Evolutionary conservation across 2,113 vertebrate species (phyloP).

Genomic region (Heptranchias perlo): DNA sequence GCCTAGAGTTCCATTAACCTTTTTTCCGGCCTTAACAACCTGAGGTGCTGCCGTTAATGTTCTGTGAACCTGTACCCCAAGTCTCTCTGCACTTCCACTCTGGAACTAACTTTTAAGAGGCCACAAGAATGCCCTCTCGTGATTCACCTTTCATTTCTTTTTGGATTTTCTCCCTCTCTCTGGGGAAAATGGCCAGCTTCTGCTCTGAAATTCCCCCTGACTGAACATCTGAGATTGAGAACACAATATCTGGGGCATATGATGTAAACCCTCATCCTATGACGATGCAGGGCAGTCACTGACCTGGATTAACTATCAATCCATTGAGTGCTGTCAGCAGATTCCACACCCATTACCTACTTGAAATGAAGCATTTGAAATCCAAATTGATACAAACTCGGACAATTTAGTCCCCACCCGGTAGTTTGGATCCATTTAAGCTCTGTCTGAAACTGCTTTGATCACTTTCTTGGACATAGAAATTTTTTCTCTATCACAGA

Average conservation of each 20-base stretch:
- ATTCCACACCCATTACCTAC: background rate
- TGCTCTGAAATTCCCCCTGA: too few relatives aligned
- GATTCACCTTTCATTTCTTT: background rate
- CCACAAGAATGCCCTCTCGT: too few relatives aligned
- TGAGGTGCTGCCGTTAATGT: too few relatives aligned
- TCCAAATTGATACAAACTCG: background rate
- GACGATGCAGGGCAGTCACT: background rate
- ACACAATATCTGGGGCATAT: too few relatives aligned
- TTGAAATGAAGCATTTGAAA: background rate
- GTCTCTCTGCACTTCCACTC: too few relatives aligned
- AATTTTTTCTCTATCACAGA: background rate
- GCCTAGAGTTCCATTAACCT: too few relatives aligned
- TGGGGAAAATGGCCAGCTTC: too few relatives aligned
- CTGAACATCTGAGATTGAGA: too few relatives aligned
- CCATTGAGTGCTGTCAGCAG: background rate
- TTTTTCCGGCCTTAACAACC: too few relatives aligned
- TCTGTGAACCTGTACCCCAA: too few relatives aligned
- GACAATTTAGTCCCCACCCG: background rate
- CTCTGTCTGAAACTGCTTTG: background rate
- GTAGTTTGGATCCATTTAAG: background rate
- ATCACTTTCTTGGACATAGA: background rate
- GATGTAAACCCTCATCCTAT: background rate
- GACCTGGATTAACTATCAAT: background rate
- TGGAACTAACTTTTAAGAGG: too few relatives aligned
- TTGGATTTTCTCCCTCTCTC: background rate